These are phyloP conservation scores for Morone saxatilis DNA, from an alignment of 2,113 vertebrate genomes.

Conservation along the genomic window DNA sequence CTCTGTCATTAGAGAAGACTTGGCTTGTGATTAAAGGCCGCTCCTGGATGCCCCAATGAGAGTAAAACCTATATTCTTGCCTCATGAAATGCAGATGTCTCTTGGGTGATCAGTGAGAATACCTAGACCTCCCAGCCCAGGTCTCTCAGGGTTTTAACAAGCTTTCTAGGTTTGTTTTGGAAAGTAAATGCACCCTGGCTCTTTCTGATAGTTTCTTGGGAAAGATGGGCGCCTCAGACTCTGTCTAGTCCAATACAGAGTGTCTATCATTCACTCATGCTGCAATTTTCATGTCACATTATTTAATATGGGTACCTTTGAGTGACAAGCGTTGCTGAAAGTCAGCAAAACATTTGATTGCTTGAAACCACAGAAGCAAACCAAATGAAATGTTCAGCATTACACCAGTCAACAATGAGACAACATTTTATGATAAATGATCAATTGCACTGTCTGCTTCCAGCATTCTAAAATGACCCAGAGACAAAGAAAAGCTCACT, in stretches of 20 bases:
- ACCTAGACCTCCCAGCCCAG: neutral
- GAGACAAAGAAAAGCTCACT: neutral
- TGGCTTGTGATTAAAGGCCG: constrained; percentile 60
- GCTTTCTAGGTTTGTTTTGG: constrained; percentile 44
- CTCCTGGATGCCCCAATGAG: constrained; percentile 25
- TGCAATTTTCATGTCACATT: constrained; percentile 1
- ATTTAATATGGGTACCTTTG: constrained; percentile 12
- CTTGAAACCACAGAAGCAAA: constrained; percentile 19
- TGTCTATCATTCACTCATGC: constrained; percentile 22
- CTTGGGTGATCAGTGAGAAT: constrained; percentile 44
- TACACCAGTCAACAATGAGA: neutral
- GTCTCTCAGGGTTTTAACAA: constrained; percentile 53
- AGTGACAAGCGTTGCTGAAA: constrained; percentile 11
- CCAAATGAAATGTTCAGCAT: neutral
- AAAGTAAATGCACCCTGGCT: constrained; percentile 48
- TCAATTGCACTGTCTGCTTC: constrained; percentile 1
- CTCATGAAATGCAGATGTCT: constrained; percentile 66
- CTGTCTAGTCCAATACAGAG: constrained; percentile 15
- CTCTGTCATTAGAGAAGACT: constrained; percentile 47
- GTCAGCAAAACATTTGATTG: neutral
- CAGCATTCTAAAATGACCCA: neutral
- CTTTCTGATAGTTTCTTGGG: constrained; percentile 8
- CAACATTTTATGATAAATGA: neutral
- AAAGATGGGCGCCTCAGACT: constrained; percentile 9
- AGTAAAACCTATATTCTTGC: constrained; percentile 49